Evolutionary conservation across 2,113 vertebrate genomes (phyloP).

Genomic region (Coracopsis vasa): DNA sequence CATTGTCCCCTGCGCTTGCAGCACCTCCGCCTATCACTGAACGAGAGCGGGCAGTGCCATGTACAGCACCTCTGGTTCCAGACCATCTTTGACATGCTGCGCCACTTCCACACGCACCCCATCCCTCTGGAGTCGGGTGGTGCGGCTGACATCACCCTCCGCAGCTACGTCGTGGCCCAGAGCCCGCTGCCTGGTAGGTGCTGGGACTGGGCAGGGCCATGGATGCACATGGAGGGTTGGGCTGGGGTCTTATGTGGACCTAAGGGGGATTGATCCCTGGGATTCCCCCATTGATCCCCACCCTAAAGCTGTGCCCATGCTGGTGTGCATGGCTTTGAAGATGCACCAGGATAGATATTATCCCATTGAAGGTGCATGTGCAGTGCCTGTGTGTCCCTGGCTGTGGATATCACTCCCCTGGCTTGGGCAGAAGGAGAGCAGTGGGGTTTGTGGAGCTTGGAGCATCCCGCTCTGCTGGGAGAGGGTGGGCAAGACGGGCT

Average conservation of each 20-base stretch:
- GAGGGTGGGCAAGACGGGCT: background rate
- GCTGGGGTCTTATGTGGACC: accelerated
- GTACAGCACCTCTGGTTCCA: conserved; percentile 99
- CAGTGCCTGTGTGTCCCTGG: background rate
- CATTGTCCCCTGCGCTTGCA: conserved; percentile 37
- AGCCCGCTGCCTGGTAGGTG: conserved; percentile 77
- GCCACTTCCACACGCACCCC: conserved; percentile 95
- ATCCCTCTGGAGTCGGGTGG: conserved; percentile 96
- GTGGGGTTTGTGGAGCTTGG: accelerated
- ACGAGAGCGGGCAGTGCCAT: conserved; percentile 92
- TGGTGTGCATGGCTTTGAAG: accelerated
- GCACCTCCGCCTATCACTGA: conserved; percentile 96
- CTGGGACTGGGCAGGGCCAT: accelerated
- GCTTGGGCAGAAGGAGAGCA: background rate
- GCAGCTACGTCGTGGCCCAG: conserved; percentile 90
- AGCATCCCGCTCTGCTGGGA: background rate
- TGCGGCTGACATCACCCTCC: conserved; percentile 92
- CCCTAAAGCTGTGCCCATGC: background rate
- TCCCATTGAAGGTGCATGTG: accelerated
- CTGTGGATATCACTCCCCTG: background rate
- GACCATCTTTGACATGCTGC: conserved; percentile 94
- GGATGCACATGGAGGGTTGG: background rate
- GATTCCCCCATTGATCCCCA: accelerated
- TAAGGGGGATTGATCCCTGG: background rate
- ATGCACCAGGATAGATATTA: background rate